phyloP scores from a whole-genome alignment of 2,797 vertebrate species.

The Spinus pinus region DNA sequence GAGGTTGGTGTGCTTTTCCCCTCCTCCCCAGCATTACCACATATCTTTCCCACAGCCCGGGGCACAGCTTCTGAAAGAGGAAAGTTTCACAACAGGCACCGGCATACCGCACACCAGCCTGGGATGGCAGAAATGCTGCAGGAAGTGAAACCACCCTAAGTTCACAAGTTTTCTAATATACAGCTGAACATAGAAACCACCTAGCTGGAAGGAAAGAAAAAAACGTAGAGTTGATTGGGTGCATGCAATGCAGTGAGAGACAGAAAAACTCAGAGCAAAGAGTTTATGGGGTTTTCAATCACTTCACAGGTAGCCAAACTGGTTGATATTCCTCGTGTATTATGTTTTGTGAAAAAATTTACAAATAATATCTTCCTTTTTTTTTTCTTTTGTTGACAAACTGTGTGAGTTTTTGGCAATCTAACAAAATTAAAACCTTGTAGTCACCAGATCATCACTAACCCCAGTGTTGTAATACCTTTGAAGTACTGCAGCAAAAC shows the following conservation, averaged over 20 bases:
- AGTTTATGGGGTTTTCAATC: background rate
- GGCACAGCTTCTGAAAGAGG: background rate
- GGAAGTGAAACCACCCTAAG: constrained; percentile 8
- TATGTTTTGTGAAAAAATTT: background rate
- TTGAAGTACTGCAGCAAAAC: background rate
- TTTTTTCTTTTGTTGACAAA: background rate
- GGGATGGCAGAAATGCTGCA: background rate
- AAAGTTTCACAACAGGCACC: background rate
- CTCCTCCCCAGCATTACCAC: background rate
- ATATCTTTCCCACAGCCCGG: background rate
- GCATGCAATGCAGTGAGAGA: background rate
- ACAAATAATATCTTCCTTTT: background rate
- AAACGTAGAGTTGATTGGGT: background rate
- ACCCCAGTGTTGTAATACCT: background rate
- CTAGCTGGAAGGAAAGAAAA: background rate
- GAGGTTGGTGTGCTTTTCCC: background rate
- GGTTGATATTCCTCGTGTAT: background rate
- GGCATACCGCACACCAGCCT: background rate
- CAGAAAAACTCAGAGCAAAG: background rate
- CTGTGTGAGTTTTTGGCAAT: background rate
- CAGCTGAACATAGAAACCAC: background rate
- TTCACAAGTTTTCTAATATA: constrained; percentile 4
- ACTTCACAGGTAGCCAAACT: background rate
- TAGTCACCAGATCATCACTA: background rate
- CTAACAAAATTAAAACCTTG: background rate